Conservation (phyloP, 1,140 invertebrate genomes). For the Pseudobourletiella spinata region DNA sequence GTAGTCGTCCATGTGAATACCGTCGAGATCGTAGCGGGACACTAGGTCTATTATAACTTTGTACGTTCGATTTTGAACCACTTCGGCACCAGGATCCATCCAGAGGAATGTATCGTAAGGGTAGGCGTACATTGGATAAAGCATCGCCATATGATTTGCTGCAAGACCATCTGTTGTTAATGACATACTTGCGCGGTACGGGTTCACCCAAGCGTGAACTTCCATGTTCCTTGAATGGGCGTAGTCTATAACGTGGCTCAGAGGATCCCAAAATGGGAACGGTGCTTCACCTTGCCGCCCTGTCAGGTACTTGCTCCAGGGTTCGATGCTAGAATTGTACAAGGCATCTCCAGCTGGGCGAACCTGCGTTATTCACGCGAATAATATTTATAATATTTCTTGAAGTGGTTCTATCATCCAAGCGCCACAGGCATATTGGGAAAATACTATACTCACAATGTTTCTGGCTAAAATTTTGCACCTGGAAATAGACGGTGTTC, state of each 20-base stretch:
- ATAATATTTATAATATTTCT: background rate
- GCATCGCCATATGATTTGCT: conserved; percentile 27
- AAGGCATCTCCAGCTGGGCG: conserved; percentile 27
- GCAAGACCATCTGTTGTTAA: conserved; percentile 12
- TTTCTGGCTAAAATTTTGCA: background rate
- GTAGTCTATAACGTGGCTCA: conserved; percentile 20
- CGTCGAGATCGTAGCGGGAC: conserved; percentile 27
- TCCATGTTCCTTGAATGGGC: conserved; percentile 24
- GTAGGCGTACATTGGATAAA: conserved; percentile 22
- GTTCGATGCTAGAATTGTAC: conserved; percentile 28
- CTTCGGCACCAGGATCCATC: conserved; percentile 29
- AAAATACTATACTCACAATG: background rate
- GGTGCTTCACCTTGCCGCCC: conserved; percentile 21
- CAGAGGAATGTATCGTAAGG: conserved; percentile 21
- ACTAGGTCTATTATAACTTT: conserved; percentile 24
- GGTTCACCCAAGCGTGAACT: conserved; percentile 34
- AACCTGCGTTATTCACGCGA: conserved; percentile 13
- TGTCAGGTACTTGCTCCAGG: conserved; percentile 31
- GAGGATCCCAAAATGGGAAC: conserved; percentile 25
- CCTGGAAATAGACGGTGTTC: conserved; percentile 32
- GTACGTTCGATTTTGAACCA: conserved; percentile 21
- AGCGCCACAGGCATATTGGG: background rate
- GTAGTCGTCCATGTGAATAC: conserved; percentile 35
- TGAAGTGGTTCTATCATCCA: background rate
- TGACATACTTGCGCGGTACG: conserved; percentile 25